Evolutionary conservation across 1,140 invertebrate genomes (phyloP).

Genomic region (Manduca sexta): DNA sequence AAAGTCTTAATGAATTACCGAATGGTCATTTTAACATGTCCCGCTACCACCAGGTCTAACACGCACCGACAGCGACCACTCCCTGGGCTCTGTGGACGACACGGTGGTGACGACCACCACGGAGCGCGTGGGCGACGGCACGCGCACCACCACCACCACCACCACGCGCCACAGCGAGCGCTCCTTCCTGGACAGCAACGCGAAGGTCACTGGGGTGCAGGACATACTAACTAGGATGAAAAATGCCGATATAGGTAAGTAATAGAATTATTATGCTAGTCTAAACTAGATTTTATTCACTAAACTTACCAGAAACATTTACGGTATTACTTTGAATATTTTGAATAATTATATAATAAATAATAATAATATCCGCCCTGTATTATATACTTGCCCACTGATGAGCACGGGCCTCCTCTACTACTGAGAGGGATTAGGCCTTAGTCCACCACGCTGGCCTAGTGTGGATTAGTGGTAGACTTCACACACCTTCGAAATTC

Average conservation of each 20-base stretch:
- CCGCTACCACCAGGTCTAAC: conserved; percentile 31
- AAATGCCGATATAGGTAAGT: conserved; percentile 79
- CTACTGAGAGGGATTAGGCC: too few relatives aligned
- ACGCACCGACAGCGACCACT: conserved; percentile 55
- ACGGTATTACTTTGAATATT: too few relatives aligned
- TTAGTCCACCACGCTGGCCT: too few relatives aligned
- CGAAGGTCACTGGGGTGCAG: conserved; percentile 80
- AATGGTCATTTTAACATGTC: too few relatives aligned
- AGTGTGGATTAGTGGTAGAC: too few relatives aligned
- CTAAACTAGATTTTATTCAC: not conserved
- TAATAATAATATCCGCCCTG: too few relatives aligned
- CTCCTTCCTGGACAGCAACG: conserved; percentile 79
- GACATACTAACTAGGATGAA: conserved; percentile 84
- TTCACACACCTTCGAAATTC: too few relatives aligned
- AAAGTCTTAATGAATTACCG: too few relatives aligned
- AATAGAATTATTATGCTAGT: not conserved
- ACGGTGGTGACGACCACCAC: conserved; percentile 40
- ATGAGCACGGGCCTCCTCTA: too few relatives aligned
- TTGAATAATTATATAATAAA: too few relatives aligned
- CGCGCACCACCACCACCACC: conserved; percentile 41
- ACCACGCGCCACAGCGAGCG: conserved; percentile 31
- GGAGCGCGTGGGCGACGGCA: conserved; percentile 36
- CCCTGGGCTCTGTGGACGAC: conserved; percentile 47
- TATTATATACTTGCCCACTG: too few relatives aligned
- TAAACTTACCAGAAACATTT: too few relatives aligned